Evolutionary conservation across 2,888 invertebrate genomes (phyloP), one percentile per base, ranked within the genome.

Genomic region (Diarsia mendica): DNA sequence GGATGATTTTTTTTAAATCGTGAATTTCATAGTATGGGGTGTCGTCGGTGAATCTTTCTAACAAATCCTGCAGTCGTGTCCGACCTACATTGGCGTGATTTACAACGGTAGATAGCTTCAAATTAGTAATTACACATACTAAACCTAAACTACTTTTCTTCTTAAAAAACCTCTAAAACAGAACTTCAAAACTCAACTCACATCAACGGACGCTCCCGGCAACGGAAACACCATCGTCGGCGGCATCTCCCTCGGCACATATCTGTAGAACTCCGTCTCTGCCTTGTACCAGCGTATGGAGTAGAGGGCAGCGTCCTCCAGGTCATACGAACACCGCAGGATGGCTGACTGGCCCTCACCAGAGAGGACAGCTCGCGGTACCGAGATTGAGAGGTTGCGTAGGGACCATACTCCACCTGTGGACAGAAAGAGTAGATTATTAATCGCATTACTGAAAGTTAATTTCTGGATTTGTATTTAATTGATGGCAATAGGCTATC

Each of bases 211-310:
- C 33, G 98, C 97, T 67, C 97, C 98, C 0, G 97, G 97, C 72
- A 97, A 92, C 0, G 97, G 96, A 88, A 98, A 98, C 51, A 97
- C 97, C 93, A 97, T 97, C 8, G 97, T 97, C 0, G 98, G 97
- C 0, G 98, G 98, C 90, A 97, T 96, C 88, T 98, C 98, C 75
- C 98, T 97, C 9, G 98, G 98, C 79, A 98, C 97, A 90, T 97
- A 98, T 89, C 98, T 96, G 94, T 98, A 98, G 96, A 98, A 98
- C 94, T 98, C 98, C 10, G 97, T 97, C 83, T 97, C 97, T 6
- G 97, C 97, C 77, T 97, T 96, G 93, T 98, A 98, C 98, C 98
- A 98, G 64, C 92, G 86, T 83, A 93, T 93, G 81, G 98, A 97
- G 94, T 98, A 98, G 9, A 98, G 96, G 0, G 97, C 97, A 0